These are phyloP conservation scores for Thymallus thymallus DNA, from an alignment of 2,113 vertebrate genomes.

Conservation along the genomic window DNA sequence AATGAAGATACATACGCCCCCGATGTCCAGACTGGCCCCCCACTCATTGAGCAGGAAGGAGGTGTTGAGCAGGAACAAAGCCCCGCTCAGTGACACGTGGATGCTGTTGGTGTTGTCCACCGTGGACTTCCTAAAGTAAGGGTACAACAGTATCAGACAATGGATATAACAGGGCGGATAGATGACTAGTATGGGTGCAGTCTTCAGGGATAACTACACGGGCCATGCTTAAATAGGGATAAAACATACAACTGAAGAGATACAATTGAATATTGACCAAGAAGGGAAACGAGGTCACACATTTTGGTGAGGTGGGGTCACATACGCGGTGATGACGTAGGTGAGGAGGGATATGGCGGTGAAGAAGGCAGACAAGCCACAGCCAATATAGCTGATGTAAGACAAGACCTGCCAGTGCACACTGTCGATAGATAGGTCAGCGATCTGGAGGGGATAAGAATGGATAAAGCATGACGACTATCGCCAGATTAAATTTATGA, in stretches of 20 bases:
- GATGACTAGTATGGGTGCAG: no score
- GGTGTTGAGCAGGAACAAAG: conserved; percentile 67
- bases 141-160: neutral
- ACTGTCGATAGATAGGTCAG: neutral
- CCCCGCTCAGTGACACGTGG: conserved; percentile 65
- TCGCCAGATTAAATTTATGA: neutral
- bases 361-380: conserved; percentile 65
- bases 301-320: neutral
- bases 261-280: no score
- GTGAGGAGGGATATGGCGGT: conserved; percentile 48
- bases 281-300: no score
- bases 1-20: conserved; percentile 55
- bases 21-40: conserved; percentile 32
- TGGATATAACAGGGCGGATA: no score
- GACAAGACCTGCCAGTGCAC: conserved; percentile 63
- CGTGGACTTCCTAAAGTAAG: conserved; percentile 35
- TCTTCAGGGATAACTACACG: no score
- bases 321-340: conserved; percentile 53
- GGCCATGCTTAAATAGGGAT: no score
- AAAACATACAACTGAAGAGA: no score
- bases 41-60: conserved; percentile 67
- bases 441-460: conserved; percentile 33
- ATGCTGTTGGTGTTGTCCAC: conserved; percentile 53
- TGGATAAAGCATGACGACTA: neutral
- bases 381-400: conserved; percentile 64